Conservation (phyloP, 2,797 vertebrate species). For the Pogonophryne albipinna region DNA sequence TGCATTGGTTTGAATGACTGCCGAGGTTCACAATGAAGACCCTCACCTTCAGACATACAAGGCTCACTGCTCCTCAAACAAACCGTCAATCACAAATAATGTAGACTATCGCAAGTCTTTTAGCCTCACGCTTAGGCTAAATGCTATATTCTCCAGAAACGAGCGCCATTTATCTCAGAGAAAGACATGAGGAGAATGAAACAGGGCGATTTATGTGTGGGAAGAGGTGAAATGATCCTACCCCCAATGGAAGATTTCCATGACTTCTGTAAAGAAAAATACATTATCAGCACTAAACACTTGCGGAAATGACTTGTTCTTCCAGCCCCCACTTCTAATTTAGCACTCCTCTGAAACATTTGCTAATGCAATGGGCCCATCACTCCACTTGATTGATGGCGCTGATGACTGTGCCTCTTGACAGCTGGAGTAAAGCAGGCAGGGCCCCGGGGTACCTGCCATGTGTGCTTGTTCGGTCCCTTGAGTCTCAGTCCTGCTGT, state of each 20-base stretch:
- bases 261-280: constrained; percentile 34
- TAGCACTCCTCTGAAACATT: constrained; percentile 35
- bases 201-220: constrained; percentile 13
- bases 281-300: constrained; percentile 49
- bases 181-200: constrained; percentile 19
- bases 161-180: constrained; percentile 20
- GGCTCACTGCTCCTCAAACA: constrained; percentile 48
- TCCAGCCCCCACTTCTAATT: constrained; percentile 43
- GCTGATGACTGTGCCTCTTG: constrained; percentile 43
- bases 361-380: constrained; percentile 59
- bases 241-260: constrained; percentile 29
- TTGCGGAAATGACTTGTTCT: constrained; percentile 39
- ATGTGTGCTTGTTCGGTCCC: constrained; percentile 16
- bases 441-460: constrained; percentile 33
- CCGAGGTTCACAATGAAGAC: constrained; percentile 50
- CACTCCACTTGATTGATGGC: constrained; percentile 68
- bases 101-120: constrained; percentile 4
- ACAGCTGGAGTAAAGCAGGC: constrained; percentile 53
- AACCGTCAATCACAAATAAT: constrained; percentile 38
- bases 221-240: constrained; percentile 26
- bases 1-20: constrained; percentile 64
- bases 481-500: constrained; percentile 11
- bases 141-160: constrained; percentile 37
- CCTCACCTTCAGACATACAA: constrained; percentile 21
- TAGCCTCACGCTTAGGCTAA: not conserved